Base-by-base conservation (phyloP, 1,140 invertebrate genomes). In the Penaeus indicus region DNA sequence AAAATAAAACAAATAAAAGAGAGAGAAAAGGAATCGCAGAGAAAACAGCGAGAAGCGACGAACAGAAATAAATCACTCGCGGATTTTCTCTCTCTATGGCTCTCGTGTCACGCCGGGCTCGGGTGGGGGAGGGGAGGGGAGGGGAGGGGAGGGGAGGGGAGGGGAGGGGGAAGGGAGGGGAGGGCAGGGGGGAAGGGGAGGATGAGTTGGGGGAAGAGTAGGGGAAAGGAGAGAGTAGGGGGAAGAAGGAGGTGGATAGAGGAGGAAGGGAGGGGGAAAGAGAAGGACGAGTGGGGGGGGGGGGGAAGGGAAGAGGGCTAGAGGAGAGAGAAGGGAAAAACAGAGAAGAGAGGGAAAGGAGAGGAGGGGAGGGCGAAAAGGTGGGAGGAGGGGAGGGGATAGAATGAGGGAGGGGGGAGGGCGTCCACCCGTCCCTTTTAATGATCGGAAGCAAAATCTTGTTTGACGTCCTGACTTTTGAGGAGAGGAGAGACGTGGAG, bases 281-380 rank as follows among this genome's bases (percentile, higher is more conserved):
- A 16, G 42, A 13, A 38, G 21, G 27, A 42, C 18, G 1, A 79
- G 1, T 18, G 16, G 47, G 1, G 21, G 38, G 11, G 42, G 21
- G 22, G 47, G 42, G 25, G 21, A 78, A 22, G 27, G 27, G 22
- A 69, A 69, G 22, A 69, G 27, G 47, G 22, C 25, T 27, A 85
- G 64, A 42, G 47, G 64, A 25, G 64, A 90, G 88, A 13, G 22
- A 69, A 77, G 27, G 63, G n/a, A 75, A 27, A 79, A 90, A 5
- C 47, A 75, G n/a, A 78, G 47, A 67, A 38, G 80, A 47, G 38
- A 75, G 80, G 69, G 38, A 75, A 27, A 60, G 67, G 79, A 89
- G 42, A 10, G 47, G 61, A 87, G 21, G 64, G 78, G 25, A 22
- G 82, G 25, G 38, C 4, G 61, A 27, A 16, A n/a, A 25, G 77